Percentiles rank a stretch among this genome's conserved stretches.
phyloP scores from a whole-genome alignment of 2,888 invertebrate genomes.

The Drosophila monieri region DNA sequence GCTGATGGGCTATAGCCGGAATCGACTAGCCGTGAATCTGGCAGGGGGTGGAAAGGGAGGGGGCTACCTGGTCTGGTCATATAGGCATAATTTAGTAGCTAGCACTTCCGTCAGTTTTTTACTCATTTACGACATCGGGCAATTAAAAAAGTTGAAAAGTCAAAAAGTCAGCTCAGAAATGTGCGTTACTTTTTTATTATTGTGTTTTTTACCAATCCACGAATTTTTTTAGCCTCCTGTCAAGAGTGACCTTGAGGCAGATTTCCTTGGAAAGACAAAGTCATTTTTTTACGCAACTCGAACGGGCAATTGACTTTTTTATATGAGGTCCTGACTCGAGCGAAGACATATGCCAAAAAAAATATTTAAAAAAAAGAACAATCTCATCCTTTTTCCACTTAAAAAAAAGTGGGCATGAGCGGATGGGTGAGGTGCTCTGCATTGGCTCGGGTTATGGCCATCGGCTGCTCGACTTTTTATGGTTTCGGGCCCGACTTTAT shows the following conservation, averaged over 20 bases:
- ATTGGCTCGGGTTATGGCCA: slow-evolving; percentile 57
- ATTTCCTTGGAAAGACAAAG: slow-evolving; percentile 42
- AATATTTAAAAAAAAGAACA: slow-evolving; percentile 25
- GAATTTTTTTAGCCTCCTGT: slow-evolving; percentile 20
- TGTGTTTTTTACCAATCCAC: slow-evolving; percentile 29
- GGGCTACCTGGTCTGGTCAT: slow-evolving; percentile 22
- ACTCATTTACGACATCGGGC: slow-evolving; percentile 58
- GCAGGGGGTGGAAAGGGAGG: not conserved
- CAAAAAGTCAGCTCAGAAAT: slow-evolving; percentile 68
- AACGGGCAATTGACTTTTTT: slow-evolving; percentile 66
- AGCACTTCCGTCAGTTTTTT: slow-evolving; percentile 61
- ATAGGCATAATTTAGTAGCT: slow-evolving; percentile 56
- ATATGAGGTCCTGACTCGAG: slow-evolving; percentile 36
- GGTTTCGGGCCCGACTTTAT: slow-evolving; percentile 60
- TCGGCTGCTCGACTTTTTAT: slow-evolving; percentile 73
- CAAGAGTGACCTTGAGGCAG: slow-evolving; percentile 49
- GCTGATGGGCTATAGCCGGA: not conserved
- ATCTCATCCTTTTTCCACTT: slow-evolving; percentile 70
- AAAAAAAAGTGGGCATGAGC: slow-evolving; percentile 39
- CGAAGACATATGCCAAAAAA: slow-evolving; percentile 50
- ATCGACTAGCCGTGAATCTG: not conserved
- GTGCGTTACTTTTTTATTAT: slow-evolving; percentile 50
- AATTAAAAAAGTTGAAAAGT: slow-evolving; percentile 77
- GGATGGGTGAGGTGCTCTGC: slow-evolving; percentile 49
- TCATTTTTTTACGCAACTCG: slow-evolving; percentile 74